Base-by-base conservation (phyloP, 1,140 invertebrate species). In the Lucilia sericata region DNA sequence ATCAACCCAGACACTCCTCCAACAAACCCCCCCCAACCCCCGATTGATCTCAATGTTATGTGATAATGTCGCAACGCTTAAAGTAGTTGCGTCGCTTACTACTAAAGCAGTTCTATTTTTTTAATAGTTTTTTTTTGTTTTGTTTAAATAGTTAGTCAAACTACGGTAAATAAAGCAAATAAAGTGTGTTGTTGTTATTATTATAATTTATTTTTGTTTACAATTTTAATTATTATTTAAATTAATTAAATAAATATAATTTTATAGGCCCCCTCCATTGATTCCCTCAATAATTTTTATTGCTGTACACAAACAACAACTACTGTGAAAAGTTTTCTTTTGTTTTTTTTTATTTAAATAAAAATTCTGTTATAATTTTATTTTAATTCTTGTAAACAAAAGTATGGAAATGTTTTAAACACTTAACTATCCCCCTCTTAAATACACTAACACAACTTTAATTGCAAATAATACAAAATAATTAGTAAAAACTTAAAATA, bases 1-100 rank as follows among this genome's bases (percentile, higher is more conserved):
- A 42, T 42, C 7, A 42, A 42, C 42, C 42, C 42, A 42, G 42
- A 42, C 42, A 42, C 42, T 42, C 51, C 76, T 30, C 25, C n/a
- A 8, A 47, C 36, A 17, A n/a, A n/a, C n/a, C n/a, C n/a, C 25
- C 42, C 76, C 76, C 9, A 49, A 21, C 47, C 76, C 76, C 76
- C n/a, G 65, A 80, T 80, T 80, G 76, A 80, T 80, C 76, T 80
- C 76, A 80, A 80, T 80, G 36, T 80, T 70, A 80, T 80, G 76
- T 80, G 76, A 80, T 80, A 80, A 80, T 80, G 76, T 80, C 42
- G 42, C 76, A 80, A 80, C 76, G 21, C 76, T 80, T 21, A 51
- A 49, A 80, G 76, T 70, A 80, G 76, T 49, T 80, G 76, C 42
- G 76, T 49, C 76, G 76, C 76, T 80, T 80, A 80, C 42, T 80